A percentile compares a stretch with the other conserved stretches of the same genome.
These are phyloP conservation scores for Porphyrio hochstetteri DNA, from an alignment of 2,113 vertebrate species.

Conservation along the genomic window DNA sequence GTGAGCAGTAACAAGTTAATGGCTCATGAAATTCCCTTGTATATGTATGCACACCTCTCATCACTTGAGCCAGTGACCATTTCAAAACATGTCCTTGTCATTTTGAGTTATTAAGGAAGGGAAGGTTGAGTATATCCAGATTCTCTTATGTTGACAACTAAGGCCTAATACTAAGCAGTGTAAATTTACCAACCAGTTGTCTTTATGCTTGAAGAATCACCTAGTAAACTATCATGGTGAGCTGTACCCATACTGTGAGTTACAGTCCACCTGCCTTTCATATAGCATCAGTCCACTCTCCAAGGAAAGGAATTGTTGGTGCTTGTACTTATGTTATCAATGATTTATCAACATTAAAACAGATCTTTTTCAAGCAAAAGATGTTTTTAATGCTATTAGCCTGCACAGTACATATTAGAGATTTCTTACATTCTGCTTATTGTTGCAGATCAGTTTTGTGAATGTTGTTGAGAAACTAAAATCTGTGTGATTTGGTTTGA, in stretches of 20 bases:
- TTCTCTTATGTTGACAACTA: background rate
- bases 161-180: background rate
- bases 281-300: background rate
- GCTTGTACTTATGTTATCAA: background rate
- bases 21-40: background rate
- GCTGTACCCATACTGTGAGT: background rate
- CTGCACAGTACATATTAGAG: background rate
- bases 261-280: background rate
- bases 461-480: background rate
- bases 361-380: background rate
- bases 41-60: background rate
- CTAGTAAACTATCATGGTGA: background rate
- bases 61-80: background rate
- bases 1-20: background rate
- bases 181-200: background rate
- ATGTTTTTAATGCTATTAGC: background rate
- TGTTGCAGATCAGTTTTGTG: background rate
- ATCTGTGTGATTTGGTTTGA: background rate
- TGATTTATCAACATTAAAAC: background rate
- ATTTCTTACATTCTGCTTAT: background rate
- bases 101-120: background rate
- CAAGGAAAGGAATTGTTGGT: fast-evolving
- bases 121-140: background rate
- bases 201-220: background rate
- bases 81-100: background rate